These are phyloP conservation scores for Meriones unguiculatus DNA, from an alignment of 2,113 vertebrate species.

Conservation along the genomic window DNA sequence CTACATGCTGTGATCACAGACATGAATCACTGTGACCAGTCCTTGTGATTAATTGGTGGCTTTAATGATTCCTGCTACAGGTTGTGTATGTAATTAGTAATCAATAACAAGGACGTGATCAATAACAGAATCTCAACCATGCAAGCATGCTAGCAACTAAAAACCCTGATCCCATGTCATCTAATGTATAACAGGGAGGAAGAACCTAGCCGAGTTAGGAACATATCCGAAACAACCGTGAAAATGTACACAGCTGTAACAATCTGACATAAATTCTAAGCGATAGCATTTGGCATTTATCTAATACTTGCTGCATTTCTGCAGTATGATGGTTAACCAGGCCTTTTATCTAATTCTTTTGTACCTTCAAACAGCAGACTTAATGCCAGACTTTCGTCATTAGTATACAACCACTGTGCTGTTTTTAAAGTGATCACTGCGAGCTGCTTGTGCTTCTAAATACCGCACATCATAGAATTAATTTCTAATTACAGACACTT, in stretches of 20 bases:
- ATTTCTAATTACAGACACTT: constrained; percentile 31
- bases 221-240: not conserved
- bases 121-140: constrained; percentile 8
- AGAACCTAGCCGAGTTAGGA: not conserved
- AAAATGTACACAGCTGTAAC: not conserved
- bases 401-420: not conserved
- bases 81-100: not conserved
- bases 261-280: constrained; percentile 22
- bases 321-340: not conserved
- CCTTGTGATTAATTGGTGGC: constrained; percentile 39
- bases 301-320: constrained; percentile 14
- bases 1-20: not conserved
- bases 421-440: not conserved
- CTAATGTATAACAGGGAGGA: not conserved
- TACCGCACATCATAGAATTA: constrained; percentile 19
- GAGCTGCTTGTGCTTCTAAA: not conserved
- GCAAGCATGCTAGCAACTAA: not conserved
- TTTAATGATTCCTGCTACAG: not conserved
- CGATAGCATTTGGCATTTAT: not conserved
- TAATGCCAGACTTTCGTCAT: not conserved
- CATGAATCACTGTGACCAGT: not conserved
- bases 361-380: not conserved
- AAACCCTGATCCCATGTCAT: not conserved
- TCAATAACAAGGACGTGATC: not conserved
- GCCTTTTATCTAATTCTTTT: constrained; percentile 38